These are phyloP conservation scores for Psilopogon haemacephalus DNA, from an alignment of 2,113 vertebrate species.

Conservation along the genomic window DNA sequence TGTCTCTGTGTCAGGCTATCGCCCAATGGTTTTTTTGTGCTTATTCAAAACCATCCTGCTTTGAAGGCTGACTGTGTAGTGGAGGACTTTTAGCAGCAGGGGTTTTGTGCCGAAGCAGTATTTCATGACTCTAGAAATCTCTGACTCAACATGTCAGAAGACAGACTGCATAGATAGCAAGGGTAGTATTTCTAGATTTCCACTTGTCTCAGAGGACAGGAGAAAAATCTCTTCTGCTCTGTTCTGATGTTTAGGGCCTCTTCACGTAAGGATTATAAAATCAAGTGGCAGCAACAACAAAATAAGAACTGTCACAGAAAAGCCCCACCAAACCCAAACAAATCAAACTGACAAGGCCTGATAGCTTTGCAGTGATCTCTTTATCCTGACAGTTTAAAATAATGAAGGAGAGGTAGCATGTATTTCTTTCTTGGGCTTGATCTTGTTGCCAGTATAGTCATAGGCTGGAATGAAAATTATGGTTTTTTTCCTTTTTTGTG, in stretches of 20 bases:
- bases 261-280: not conserved
- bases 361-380: not conserved
- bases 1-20: not conserved
- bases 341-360: not conserved
- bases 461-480: not conserved
- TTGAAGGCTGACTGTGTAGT: not conserved
- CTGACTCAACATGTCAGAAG: not conserved
- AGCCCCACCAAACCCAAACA: not conserved
- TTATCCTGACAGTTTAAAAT: not conserved
- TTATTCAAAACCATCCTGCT: not conserved
- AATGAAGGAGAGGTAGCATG: not conserved
- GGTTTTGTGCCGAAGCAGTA: not conserved
- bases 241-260: not conserved
- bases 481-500: not conserved
- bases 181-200: not conserved
- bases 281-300: not conserved
- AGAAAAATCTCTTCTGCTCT: conserved; percentile 3
- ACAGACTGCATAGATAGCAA: not conserved
- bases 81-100: not conserved
- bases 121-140: not conserved
- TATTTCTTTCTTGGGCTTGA: not conserved
- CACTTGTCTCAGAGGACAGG: not conserved
- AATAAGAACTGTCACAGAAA: not conserved
- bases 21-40: not conserved
- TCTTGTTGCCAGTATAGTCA: not conserved